Percentiles rank a stretch among this genome's conserved stretches.
Evolutionary conservation across 1,140 invertebrate species (phyloP).

Genomic region (Geopemphigus sp.): DNA sequence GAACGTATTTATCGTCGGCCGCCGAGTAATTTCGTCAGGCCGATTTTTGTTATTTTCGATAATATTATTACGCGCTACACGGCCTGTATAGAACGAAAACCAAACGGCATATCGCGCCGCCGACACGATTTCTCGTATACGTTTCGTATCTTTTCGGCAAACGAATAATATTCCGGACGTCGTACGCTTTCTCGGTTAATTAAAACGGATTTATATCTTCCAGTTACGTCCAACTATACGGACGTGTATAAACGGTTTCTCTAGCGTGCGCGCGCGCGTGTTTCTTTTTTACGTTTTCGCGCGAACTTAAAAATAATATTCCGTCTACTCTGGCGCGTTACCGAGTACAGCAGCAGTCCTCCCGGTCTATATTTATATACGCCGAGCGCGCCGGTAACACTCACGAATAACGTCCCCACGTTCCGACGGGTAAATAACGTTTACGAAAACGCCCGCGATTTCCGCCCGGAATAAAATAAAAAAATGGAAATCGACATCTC

Average conservation of each 20-base stretch:
- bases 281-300: constrained; percentile 23
- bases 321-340: not conserved
- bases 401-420: not conserved
- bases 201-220: constrained; percentile 29
- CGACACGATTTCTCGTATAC: too few species aligned
- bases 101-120: too few species aligned
- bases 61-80: not conserved
- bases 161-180: not conserved
- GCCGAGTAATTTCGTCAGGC: too few species aligned
- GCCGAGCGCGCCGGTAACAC: not conserved
- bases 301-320: constrained; percentile 41
- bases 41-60: not conserved
- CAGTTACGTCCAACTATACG: not conserved
- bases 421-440: too few species aligned
- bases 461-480: too few species aligned
- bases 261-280: too few species aligned
- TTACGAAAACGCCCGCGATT: too few species aligned
- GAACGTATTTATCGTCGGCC: too few species aligned
- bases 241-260: not conserved
- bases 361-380: constrained; percentile 34
- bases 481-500: too few species aligned
- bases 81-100: too few species aligned
- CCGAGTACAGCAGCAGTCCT: not conserved
- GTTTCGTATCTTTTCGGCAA: not conserved
- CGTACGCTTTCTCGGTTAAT: constrained; percentile 1